Percentiles rank a stretch among this genome's conserved stretches.
phyloP scores from a whole-genome alignment of 2,888 invertebrate species.

The Elmis aenea region DNA sequence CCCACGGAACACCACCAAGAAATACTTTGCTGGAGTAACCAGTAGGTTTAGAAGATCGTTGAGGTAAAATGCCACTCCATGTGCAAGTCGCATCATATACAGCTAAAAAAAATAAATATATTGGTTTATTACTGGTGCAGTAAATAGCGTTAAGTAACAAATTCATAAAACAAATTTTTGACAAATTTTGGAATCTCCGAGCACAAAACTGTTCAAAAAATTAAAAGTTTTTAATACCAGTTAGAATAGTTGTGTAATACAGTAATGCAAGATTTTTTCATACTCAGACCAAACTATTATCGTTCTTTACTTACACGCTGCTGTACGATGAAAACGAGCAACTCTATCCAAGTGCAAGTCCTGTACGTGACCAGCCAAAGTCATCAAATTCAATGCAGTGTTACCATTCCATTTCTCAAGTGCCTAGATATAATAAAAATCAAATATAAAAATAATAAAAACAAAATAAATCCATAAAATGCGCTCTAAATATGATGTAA shows the following conservation, averaged over 20 bases:
- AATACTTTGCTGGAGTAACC: conserved; percentile 78
- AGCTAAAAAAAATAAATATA: conserved; percentile 38
- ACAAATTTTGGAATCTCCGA: too few relatives aligned
- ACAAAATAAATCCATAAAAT: too few relatives aligned
- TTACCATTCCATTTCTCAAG: conserved; percentile 35
- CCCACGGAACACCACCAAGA: conserved; percentile 92
- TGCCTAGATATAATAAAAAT: conserved; percentile 16
- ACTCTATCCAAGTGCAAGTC: conserved; percentile 55
- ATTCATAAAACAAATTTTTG: too few relatives aligned
- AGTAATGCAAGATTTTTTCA: too few relatives aligned
- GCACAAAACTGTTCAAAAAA: too few relatives aligned
- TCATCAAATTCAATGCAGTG: conserved; percentile 24
- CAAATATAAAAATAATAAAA: too few relatives aligned
- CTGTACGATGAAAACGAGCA: conserved; percentile 60
- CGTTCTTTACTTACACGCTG: conserved; percentile 62
- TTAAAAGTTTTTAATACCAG: too few relatives aligned
- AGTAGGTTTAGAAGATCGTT: conserved; percentile 66
- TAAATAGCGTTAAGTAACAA: too few relatives aligned
- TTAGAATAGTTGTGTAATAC: too few relatives aligned
- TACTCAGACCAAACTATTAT: too few relatives aligned
- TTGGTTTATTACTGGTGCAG: not conserved
- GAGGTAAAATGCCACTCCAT: conserved; percentile 85
- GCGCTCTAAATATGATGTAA: too few relatives aligned
- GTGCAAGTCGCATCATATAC: conserved; percentile 70
- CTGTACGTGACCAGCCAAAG: conserved; percentile 31